Evolutionary conservation across 2,797 vertebrate genomes (phyloP).

Genomic region (Parotocinclus haroldoi): DNA sequence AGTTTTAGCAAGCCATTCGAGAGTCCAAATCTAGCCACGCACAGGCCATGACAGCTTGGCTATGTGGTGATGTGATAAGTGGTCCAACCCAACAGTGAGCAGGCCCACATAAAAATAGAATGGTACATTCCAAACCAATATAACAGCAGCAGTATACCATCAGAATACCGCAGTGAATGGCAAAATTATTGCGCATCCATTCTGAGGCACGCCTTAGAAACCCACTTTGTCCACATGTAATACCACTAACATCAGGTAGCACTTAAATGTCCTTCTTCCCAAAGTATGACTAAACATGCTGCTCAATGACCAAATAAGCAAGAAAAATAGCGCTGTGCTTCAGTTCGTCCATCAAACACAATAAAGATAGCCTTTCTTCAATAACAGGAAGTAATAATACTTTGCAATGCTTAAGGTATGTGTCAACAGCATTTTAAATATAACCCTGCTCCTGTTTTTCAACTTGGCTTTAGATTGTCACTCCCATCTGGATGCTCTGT

Average conservation of each 20-base stretch:
- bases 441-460: slow-evolving; percentile 60
- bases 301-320: slow-evolving; percentile 50
- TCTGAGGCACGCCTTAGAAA: slow-evolving; percentile 72
- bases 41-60: slow-evolving; percentile 8
- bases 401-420: slow-evolving; percentile 67
- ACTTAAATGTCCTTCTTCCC: slow-evolving; percentile 71
- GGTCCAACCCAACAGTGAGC: slow-evolving; percentile 67
- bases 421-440: slow-evolving; percentile 66
- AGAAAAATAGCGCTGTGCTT: slow-evolving; percentile 47
- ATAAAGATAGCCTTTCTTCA: slow-evolving; percentile 66
- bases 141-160: slow-evolving; percentile 75
- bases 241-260: slow-evolving; percentile 77
- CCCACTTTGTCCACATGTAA: slow-evolving; percentile 68
- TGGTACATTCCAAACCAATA: slow-evolving; percentile 78
- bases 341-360: slow-evolving; percentile 52
- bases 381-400: slow-evolving; percentile 78
- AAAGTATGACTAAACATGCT: slow-evolving; percentile 73
- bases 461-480: slow-evolving; percentile 54
- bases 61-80: slow-evolving; percentile 64
- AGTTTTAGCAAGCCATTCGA: neutral
- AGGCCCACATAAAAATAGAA: slow-evolving; percentile 71
- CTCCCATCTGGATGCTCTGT: slow-evolving; percentile 51
- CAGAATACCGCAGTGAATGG: slow-evolving; percentile 78
- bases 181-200: slow-evolving; percentile 76
- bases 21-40: slow-evolving; percentile 15